Percentiles rank a stretch among this genome's conserved stretches.
Evolutionary conservation across 2,888 invertebrate genomes (phyloP).

Genomic region (Rhagium mordax): DNA sequence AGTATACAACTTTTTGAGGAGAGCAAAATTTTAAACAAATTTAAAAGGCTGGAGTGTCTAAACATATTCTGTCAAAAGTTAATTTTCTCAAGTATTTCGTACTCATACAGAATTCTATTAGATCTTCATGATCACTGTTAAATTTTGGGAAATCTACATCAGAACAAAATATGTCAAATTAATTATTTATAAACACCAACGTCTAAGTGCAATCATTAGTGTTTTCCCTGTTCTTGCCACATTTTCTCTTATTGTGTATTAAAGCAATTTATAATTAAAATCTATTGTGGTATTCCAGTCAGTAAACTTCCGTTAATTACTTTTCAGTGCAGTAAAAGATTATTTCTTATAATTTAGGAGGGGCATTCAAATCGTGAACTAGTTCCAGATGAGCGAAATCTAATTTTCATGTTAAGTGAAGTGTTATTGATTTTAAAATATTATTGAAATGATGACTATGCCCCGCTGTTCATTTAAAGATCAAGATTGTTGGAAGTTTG

Average conservation of each 20-base stretch:
- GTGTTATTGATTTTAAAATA: not conserved
- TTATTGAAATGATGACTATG: not conserved
- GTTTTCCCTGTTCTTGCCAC: not conserved
- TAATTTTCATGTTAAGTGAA: not conserved
- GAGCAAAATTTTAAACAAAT: no score
- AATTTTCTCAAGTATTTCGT: no score
- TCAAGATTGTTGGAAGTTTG: not conserved
- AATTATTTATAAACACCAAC: not conserved
- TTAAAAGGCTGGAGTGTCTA: no score
- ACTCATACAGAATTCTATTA: no score
- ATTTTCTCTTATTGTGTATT: not conserved
- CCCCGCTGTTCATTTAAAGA: not conserved
- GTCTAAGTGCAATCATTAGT: not conserved
- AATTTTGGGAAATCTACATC: no score
- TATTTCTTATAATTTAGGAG: not conserved
- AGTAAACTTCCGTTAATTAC: not conserved
- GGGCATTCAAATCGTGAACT: not conserved
- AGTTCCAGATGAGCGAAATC: not conserved
- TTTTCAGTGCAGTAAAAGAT: not conserved
- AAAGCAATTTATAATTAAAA: not conserved
- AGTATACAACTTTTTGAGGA: no score
- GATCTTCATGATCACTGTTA: no score
- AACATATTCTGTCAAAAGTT: no score
- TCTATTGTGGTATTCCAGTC: not conserved
- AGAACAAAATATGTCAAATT: not conserved